Percentiles rank a stretch among this genome's conserved stretches.
These are phyloP conservation scores for Pyrochroa serraticornis DNA, from an alignment of 2,888 invertebrate genomes.

Conservation along the genomic window DNA sequence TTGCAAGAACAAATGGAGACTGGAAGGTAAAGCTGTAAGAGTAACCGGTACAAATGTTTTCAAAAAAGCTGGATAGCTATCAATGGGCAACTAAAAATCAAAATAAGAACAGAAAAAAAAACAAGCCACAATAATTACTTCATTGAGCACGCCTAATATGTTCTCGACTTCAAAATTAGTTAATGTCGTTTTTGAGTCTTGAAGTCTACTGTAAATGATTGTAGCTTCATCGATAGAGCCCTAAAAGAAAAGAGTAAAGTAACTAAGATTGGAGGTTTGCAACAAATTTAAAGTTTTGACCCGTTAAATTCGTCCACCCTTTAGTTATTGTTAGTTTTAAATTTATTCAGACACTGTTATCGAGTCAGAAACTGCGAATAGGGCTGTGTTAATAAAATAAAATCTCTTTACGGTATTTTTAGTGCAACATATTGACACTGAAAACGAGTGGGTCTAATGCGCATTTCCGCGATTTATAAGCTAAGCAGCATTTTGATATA, in stretches of 20 bases:
- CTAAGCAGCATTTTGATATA: too few species aligned
- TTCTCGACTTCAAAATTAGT: slow-evolving; percentile 36
- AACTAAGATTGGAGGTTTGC: too few species aligned
- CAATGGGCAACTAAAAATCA: slow-evolving; percentile 21
- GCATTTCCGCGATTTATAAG: too few species aligned
- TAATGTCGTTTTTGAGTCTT: slow-evolving; percentile 33
- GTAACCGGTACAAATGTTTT: slow-evolving; percentile 30
- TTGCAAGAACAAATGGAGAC: slow-evolving; percentile 4
- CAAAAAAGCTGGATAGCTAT: slow-evolving; percentile 33
- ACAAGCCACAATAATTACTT: slow-evolving; percentile 33
- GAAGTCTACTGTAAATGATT: slow-evolving; percentile 47
- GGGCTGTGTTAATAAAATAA: background rate
- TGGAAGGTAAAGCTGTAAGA: too few species aligned
- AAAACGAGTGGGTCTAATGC: too few species aligned
- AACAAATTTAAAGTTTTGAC: too few species aligned
- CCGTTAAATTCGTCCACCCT: too few species aligned
- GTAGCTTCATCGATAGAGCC: slow-evolving; percentile 47
- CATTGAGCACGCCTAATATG: slow-evolving; percentile 41
- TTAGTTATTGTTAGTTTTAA: too few species aligned
- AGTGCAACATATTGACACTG: too few species aligned
- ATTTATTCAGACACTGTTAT: too few species aligned
- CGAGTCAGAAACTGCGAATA: slow-evolving; percentile 1
- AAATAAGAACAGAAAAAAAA: slow-evolving; percentile 4
- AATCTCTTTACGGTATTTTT: too few species aligned
- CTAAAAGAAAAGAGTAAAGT: too few species aligned